Percentiles rank a stretch among this genome's conserved stretches.
Conservation (phyloP, 2,888 invertebrate genomes). For the Dione vanillae region DNA sequence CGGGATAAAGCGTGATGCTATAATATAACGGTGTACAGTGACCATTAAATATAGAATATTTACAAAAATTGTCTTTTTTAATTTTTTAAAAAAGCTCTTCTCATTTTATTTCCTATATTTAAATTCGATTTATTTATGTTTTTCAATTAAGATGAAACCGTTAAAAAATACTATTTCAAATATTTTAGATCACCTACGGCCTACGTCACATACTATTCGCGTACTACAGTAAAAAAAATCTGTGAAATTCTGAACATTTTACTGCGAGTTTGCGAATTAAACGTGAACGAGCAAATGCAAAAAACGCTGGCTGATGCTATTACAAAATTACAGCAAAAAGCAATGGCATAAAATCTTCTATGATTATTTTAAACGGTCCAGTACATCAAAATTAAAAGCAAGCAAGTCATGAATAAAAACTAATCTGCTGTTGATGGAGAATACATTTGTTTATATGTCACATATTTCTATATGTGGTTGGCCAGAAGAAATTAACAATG, state of each 20-base stretch:
- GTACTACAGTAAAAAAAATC: neutral
- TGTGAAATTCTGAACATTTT: neutral
- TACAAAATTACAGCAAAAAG: slow-evolving; percentile 8
- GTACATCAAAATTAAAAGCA: neutral
- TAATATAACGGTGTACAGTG: too few relatives aligned
- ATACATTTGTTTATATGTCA: too few relatives aligned
- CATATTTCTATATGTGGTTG: too few relatives aligned
- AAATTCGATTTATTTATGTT: neutral
- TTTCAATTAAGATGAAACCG: neutral
- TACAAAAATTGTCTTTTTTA: too few relatives aligned
- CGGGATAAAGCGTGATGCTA: too few relatives aligned
- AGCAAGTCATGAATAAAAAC: neutral
- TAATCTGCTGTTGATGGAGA: too few relatives aligned
- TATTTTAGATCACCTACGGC: neutral
- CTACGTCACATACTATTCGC: neutral
- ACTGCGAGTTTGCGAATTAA: slow-evolving; percentile 3
- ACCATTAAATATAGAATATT: too few relatives aligned
- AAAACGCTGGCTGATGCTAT: slow-evolving; percentile 1
- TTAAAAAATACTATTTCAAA: neutral
- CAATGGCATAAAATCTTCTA: neutral
- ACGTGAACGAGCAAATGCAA: neutral
- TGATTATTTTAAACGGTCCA: neutral
- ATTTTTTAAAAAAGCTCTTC: too few relatives aligned
- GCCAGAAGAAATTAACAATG: too few relatives aligned
- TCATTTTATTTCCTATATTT: too few relatives aligned